These are phyloP conservation scores for Oligia latruncula DNA, from an alignment of 2,888 invertebrate species.

Conservation along the genomic window DNA sequence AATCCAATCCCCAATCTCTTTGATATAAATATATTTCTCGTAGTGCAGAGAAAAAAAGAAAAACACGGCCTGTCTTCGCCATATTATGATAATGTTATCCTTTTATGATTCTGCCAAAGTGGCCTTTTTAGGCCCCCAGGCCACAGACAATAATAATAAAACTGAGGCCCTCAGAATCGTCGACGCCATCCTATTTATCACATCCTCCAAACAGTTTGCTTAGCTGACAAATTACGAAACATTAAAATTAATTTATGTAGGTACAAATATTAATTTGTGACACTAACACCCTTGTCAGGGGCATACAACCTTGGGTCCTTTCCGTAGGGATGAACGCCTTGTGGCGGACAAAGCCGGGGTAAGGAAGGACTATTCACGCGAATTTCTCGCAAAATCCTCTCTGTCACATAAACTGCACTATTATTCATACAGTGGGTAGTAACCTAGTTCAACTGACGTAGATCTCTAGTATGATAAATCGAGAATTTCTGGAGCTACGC, in stretches of 20 bases:
- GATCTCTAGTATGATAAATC: constrained; percentile 81
- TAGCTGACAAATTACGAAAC: constrained; percentile 63
- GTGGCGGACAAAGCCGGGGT: constrained; percentile 79
- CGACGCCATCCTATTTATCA: constrained; percentile 28
- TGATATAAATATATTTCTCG: no score
- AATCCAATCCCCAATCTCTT: no score
- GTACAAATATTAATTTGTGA: constrained; percentile 76
- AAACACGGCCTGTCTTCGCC: no score
- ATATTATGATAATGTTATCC: no score
- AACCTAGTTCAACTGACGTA: constrained; percentile 79
- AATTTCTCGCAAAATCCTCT: constrained; percentile 81
- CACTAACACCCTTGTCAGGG: constrained; percentile 77
- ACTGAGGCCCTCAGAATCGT: constrained; percentile 9
- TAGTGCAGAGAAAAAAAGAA: no score
- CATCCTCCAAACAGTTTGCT: constrained; percentile 43
- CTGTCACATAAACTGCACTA: constrained; percentile 85
- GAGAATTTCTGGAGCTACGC: constrained; percentile 67
- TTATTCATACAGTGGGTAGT: constrained; percentile 80
- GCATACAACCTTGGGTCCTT: constrained; percentile 69
- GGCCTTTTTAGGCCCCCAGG: no score
- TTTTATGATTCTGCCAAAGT: no score
- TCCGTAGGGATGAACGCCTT: constrained; percentile 73
- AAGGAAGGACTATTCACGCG: constrained; percentile 76
- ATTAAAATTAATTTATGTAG: constrained; percentile 73
- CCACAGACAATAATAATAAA: constrained; percentile 31